phyloP scores from a whole-genome alignment of 2,888 invertebrate genomes.

The Napeogenes sylphis region DNA sequence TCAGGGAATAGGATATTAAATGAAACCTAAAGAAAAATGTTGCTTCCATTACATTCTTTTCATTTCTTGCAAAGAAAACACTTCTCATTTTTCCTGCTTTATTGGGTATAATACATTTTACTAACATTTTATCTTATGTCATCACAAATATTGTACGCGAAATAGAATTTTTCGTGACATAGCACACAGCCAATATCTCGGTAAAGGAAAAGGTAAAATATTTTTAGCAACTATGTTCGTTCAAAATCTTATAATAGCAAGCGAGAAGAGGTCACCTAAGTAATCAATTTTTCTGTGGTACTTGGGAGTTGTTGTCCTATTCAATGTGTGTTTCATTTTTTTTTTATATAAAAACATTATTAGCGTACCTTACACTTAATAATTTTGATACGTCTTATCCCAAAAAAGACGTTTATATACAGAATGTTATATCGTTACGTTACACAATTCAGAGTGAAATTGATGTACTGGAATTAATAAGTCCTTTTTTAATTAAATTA shows the following conservation, averaged over 20 bases:
- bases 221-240: slow-evolving; percentile 1
- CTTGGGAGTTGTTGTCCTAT: background rate
- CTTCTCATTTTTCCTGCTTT: slow-evolving; percentile 6
- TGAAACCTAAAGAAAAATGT: background rate
- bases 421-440: too few species aligned
- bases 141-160: slow-evolving; percentile 3
- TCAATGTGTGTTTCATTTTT: background rate
- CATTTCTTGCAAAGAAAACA: background rate
- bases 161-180: slow-evolving; percentile 7
- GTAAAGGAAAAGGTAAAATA: slow-evolving; percentile 2
- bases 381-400: too few species aligned
- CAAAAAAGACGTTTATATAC: too few species aligned
- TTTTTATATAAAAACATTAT: too few species aligned
- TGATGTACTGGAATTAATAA: background rate
- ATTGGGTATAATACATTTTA: slow-evolving; percentile 6
- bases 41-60: background rate
- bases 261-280: background rate
- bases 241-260: slow-evolving; percentile 1
- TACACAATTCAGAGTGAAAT: background rate
- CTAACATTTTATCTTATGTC: slow-evolving; percentile 8
- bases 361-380: too few species aligned
- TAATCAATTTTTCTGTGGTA: background rate
- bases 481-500: slow-evolving; percentile 6
- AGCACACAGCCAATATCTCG: slow-evolving; percentile 2
- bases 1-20: background rate